A percentile compares a stretch with the other conserved stretches of the same genome.
Evolutionary conservation across 2,888 invertebrate species (phyloP).

Genomic region (Caenorhabditis doughertyi): DNA sequence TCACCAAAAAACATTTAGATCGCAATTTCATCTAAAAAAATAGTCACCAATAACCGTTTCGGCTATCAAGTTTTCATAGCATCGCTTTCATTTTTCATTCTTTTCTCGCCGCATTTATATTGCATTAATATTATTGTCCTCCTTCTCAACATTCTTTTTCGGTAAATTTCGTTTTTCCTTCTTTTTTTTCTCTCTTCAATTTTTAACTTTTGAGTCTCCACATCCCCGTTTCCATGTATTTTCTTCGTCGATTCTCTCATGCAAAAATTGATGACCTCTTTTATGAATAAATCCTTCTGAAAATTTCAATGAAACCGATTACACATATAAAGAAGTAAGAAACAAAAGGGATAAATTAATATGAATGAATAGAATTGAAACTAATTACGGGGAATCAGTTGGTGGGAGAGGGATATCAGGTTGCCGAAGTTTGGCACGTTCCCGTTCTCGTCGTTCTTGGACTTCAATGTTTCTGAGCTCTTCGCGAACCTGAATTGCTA

Average conservation of each 20-base stretch:
- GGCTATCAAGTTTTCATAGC: conserved; percentile 13
- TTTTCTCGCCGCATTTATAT: conserved; percentile 12
- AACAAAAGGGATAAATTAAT: neutral
- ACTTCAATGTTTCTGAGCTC: conserved; percentile 68
- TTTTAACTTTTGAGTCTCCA: neutral
- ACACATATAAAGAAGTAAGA: neutral
- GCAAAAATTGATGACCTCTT: conserved; percentile 48
- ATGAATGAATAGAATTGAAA: neutral
- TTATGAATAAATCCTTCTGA: conserved; percentile 47
- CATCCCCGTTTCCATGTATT: neutral
- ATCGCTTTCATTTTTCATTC: conserved; percentile 24
- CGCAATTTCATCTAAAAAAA: conserved; percentile 15
- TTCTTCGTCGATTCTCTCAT: conserved; percentile 20
- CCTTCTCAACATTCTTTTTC: conserved; percentile 9
- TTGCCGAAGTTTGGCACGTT: conserved; percentile 46
- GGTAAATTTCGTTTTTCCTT: conserved; percentile 9
- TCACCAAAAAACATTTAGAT: conserved; percentile 27
- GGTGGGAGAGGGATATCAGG: neutral
- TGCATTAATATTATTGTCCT: conserved; percentile 41
- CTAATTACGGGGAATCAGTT: conserved; percentile 15
- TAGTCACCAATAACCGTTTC: conserved; percentile 10
- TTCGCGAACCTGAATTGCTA: conserved; percentile 68
- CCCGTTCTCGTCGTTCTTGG: conserved; percentile 65
- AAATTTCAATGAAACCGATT: neutral
- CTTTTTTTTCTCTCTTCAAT: neutral